Evolutionary conservation across 2,113 vertebrate species (phyloP).

Genomic region (Tapirus terrestris): DNA sequence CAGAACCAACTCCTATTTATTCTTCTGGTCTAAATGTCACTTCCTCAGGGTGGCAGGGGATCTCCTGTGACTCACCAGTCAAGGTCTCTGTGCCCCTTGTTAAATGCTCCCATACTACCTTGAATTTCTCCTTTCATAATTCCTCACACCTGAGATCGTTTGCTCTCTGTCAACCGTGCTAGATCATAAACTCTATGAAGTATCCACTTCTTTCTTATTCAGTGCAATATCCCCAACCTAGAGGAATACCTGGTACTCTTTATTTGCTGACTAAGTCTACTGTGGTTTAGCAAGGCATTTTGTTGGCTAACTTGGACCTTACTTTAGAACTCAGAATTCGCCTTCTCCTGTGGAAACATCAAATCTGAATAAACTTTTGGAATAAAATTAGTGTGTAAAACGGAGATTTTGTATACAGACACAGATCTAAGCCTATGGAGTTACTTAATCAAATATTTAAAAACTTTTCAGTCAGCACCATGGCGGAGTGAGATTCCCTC

Average conservation of each 20-base stretch:
- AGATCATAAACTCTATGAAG: background rate
- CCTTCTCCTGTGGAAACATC: background rate
- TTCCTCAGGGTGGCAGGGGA: background rate
- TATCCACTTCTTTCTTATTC: background rate
- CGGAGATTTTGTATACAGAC: background rate
- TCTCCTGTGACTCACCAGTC: background rate
- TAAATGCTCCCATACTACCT: background rate
- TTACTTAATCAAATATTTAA: background rate
- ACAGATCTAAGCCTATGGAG: background rate
- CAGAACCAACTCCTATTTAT: background rate
- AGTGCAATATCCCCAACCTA: background rate
- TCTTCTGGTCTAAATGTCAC: background rate
- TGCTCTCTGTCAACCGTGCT: background rate
- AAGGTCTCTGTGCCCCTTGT: background rate
- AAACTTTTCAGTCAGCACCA: no score
- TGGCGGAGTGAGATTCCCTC: no score
- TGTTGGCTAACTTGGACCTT: background rate
- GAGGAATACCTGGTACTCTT: background rate
- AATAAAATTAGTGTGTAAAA: conserved; percentile 19
- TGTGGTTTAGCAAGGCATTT: background rate
- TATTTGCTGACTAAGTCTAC: background rate
- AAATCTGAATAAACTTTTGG: background rate
- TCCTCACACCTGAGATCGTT: background rate
- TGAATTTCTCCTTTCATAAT: background rate
- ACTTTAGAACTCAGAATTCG: conserved; percentile 30